Conservation (phyloP, 2,888 invertebrate species). For the Sphinx pinastri region DNA sequence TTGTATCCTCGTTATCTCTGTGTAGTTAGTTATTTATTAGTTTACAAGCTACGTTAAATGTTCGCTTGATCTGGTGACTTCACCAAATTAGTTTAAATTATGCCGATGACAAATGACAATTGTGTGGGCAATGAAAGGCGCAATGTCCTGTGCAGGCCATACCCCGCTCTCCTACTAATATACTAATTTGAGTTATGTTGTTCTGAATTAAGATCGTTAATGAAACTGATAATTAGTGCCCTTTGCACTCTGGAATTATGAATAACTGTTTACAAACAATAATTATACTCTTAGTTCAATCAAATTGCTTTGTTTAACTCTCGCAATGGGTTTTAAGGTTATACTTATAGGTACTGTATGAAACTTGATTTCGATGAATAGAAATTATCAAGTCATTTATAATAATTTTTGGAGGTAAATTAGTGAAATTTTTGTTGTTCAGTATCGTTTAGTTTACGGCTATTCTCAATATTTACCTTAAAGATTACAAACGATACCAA, state of each 20-base stretch:
- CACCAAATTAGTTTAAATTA: too few relatives aligned
- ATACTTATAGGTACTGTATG: too few relatives aligned
- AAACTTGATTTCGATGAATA: too few relatives aligned
- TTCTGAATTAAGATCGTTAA: conserved; percentile 13
- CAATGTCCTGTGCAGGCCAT: not conserved
- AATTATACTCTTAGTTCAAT: not conserved
- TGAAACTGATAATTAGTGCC: conserved; percentile 10
- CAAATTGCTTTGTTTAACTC: not conserved
- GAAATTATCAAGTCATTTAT: too few relatives aligned
- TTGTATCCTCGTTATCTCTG: too few relatives aligned
- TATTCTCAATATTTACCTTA: too few relatives aligned
- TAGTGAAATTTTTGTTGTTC: too few relatives aligned
- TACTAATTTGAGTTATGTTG: conserved; percentile 3
- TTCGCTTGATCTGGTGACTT: too few relatives aligned
- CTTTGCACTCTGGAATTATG: conserved; percentile 13
- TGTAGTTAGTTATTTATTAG: too few relatives aligned
- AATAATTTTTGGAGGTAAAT: too few relatives aligned
- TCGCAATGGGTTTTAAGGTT: not conserved
- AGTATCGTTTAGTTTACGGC: too few relatives aligned
- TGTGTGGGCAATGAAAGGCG: not conserved
- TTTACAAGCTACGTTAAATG: not conserved
- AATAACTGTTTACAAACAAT: not conserved
- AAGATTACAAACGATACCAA: too few relatives aligned
- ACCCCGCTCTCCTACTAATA: not conserved
- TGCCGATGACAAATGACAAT: not conserved